Evolutionary conservation across 2,113 vertebrate genomes (phyloP).

Genomic region (Motacilla alba): DNA sequence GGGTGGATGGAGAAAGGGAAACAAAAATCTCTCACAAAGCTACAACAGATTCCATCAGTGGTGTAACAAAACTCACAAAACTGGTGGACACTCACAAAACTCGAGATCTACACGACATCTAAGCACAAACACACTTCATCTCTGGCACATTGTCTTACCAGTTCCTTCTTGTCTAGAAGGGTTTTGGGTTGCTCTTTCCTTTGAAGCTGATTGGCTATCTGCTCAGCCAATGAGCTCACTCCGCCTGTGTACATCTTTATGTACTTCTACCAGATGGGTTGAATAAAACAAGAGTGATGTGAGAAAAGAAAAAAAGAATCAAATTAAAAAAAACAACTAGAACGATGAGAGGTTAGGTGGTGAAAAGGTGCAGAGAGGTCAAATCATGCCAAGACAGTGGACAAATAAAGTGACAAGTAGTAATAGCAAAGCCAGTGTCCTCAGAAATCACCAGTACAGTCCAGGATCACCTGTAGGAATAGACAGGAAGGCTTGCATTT

Average conservation of each 20-base stretch:
- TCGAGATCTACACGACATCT: background rate
- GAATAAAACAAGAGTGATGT: conserved; percentile 57
- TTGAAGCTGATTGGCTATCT: conserved; percentile 96
- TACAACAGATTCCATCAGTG: background rate
- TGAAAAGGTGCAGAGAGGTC: conserved; percentile 58
- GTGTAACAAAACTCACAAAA: background rate
- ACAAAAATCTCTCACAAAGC: background rate
- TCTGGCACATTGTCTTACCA: conserved; percentile 80
- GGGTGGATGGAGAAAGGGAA: background rate
- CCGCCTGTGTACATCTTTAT: conserved; percentile 97
- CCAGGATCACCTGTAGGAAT: background rate
- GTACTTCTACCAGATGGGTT: conserved; percentile 81
- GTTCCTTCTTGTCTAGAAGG: conserved; percentile 90
- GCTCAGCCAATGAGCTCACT: conserved; percentile 94
- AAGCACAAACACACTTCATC: conserved; percentile 16
- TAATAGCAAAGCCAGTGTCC: conserved; percentile 18
- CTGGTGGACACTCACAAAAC: background rate
- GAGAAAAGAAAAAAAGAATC: conserved; percentile 25
- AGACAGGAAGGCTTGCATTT: background rate
- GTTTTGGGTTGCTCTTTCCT: conserved; percentile 86
- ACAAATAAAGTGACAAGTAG: conserved; percentile 50
- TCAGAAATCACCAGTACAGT: background rate
- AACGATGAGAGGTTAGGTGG: conserved; percentile 45
- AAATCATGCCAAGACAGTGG: conserved; percentile 77
- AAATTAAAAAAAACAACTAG: conserved; percentile 31